Percentiles rank a stretch among this genome's conserved stretches.
phyloP scores from a whole-genome alignment of 2,797 vertebrate species.

The Neostethus bicornis region DNA sequence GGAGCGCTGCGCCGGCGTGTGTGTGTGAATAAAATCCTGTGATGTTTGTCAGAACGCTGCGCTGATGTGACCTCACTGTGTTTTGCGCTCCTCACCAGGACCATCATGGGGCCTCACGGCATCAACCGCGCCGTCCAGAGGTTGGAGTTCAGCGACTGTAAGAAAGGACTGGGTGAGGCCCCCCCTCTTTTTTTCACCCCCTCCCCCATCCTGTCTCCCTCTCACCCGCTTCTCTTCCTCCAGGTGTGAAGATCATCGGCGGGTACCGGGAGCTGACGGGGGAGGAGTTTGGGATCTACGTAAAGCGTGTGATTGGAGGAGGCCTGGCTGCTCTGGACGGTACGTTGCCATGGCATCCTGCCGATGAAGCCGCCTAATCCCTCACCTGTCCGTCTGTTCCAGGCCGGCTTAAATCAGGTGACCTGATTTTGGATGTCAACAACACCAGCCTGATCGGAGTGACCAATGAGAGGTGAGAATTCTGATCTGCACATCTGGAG shows the following conservation, averaged over 20 bases:
- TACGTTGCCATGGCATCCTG: no score
- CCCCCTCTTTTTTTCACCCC: no score
- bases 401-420: conserved; percentile 86
- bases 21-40: no score
- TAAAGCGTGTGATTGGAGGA: conserved; percentile 85
- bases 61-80: conserved; percentile 25
- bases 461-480: conserved; percentile 82
- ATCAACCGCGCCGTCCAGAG: conserved; percentile 83
- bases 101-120: conserved; percentile 88
- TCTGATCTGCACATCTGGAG: no score
- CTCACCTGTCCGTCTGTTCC: conserved; percentile 26
- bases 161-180: conserved; percentile 87
- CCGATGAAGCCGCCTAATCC: no score
- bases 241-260: conserved; percentile 89
- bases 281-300: conserved; percentile 88
- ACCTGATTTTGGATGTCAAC: conserved; percentile 89
- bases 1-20: no score
- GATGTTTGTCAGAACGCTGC: no score
- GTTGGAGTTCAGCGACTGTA: conserved; percentile 84
- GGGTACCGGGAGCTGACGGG: conserved; percentile 82
- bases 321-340: conserved; percentile 84
- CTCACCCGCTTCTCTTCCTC: no score
- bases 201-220: conserved; percentile 23
- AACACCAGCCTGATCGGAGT: conserved; percentile 84
- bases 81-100: conserved; percentile 74